phyloP scores from a whole-genome alignment of 2,113 vertebrate genomes.

The Microtus richardsoni region DNA sequence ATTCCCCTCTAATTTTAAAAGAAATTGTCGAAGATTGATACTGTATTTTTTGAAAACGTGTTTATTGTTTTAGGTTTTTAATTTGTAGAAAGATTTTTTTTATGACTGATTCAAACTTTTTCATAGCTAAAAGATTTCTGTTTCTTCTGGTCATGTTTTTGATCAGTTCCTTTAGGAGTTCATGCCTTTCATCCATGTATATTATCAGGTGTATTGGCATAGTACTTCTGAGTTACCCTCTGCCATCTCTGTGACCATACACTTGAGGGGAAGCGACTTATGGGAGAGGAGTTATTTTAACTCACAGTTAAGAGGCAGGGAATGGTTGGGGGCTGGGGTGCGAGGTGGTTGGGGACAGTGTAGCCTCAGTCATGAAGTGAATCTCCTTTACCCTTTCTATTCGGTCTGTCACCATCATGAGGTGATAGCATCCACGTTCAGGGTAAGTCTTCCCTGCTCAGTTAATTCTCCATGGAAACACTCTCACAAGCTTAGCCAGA shows the following conservation, averaged over 20 bases:
- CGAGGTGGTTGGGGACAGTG: too few relatives aligned
- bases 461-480: background rate
- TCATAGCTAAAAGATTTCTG: background rate
- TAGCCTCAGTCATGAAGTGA: background rate
- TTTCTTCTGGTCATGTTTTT: slow-evolving; percentile 27
- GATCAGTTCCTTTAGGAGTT: slow-evolving; percentile 23
- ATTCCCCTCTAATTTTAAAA: slow-evolving; percentile 36
- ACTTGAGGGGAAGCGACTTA: background rate
- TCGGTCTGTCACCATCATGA: background rate
- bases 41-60: slow-evolving; percentile 18
- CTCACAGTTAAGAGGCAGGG: background rate
- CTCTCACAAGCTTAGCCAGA: too few relatives aligned
- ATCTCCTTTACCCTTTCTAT: background rate
- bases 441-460: background rate
- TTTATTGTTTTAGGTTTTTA: background rate
- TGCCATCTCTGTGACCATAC: background rate
- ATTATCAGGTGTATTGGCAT: background rate
- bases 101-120: slow-evolving; percentile 25
- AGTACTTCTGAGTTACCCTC: background rate
- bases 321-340: background rate
- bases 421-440: background rate
- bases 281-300: background rate
- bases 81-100: background rate
- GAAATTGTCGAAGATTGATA: background rate
- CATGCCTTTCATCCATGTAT: background rate